These are phyloP conservation scores for Epinephelus moara DNA, from an alignment of 2,113 vertebrate genomes.

Conservation along the genomic window DNA sequence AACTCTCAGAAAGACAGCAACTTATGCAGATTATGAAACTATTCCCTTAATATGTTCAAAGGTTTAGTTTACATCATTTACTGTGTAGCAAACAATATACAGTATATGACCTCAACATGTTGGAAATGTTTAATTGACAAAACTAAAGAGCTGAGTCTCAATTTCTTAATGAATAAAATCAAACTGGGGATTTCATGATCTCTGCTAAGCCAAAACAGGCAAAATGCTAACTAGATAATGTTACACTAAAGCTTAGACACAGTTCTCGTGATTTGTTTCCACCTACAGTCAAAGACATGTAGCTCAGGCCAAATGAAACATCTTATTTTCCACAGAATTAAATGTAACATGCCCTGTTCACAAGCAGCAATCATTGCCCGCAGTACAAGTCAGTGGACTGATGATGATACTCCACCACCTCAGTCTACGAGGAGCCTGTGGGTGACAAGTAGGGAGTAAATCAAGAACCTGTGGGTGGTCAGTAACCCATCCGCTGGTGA, in stretches of 20 bases:
- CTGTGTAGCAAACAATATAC: no score
- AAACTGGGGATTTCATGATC: no score
- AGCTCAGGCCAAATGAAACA: background rate
- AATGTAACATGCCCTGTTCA: background rate
- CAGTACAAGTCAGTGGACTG: background rate
- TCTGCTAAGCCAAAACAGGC: no score
- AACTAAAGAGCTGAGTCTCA: no score
- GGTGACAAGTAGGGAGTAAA: background rate
- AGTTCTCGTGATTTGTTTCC: background rate
- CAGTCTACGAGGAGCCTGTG: background rate
- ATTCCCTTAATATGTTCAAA: background rate
- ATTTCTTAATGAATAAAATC: no score
- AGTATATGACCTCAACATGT: no score
- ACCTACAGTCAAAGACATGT: background rate
- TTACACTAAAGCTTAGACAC: background rate
- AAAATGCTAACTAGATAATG: no score
- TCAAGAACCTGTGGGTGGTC: constrained; percentile 55
- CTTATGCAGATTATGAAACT: background rate
- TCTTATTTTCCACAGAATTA: no score
- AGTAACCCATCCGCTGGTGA: constrained; percentile 35
- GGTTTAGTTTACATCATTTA: background rate
- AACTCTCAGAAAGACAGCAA: background rate
- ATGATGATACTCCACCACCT: background rate
- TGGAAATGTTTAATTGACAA: no score
- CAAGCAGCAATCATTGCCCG: constrained; percentile 1